Conservation (phyloP, 92 coral and sea anemone genomes). For the Palythoa caribaeorum region DNA sequence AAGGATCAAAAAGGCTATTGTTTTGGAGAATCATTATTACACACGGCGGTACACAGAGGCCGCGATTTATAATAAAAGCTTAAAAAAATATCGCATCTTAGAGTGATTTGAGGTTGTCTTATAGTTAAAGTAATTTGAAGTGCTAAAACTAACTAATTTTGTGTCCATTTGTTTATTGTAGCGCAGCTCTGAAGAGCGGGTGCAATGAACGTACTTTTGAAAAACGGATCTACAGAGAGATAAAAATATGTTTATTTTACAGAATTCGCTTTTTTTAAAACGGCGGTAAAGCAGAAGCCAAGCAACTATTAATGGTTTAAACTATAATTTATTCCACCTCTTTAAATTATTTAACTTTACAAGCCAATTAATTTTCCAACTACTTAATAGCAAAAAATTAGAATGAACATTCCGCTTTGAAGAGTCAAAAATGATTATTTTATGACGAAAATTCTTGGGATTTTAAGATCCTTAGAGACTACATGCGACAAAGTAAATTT, state of each 20-base stretch:
- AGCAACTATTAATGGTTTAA: constrained; percentile 43
- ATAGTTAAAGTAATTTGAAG: not conserved
- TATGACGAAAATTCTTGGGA: constrained; percentile 32
- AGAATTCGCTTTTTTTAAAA: constrained; percentile 36
- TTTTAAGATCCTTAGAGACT: constrained; percentile 1
- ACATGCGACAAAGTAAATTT: constrained; percentile 1
- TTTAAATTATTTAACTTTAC: constrained; percentile 19
- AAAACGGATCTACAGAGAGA: constrained; percentile 13
- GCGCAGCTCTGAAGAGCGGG: constrained; percentile 7
- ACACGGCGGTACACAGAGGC: not conserved
- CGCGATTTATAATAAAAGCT: not conserved
- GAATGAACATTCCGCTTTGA: constrained; percentile 27
- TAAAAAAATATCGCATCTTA: not conserved
- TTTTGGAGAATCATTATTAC: not conserved
- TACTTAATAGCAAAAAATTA: constrained; percentile 11
- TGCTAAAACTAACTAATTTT: not conserved
- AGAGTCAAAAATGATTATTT: constrained; percentile 22
- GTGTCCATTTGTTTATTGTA: constrained; percentile 4
- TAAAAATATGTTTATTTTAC: constrained; percentile 46
- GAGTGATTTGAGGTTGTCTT: not conserved
- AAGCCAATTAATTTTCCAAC: constrained; percentile 35
- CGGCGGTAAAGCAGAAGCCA: constrained; percentile 23
- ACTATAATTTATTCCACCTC: constrained; percentile 39
- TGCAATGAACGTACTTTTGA: constrained; percentile 24
- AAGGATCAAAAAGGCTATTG: constrained; percentile 8